These are phyloP conservation scores for Aspidoscelis tigris DNA, from an alignment of 2,113 vertebrate species.

Conservation along the genomic window DNA sequence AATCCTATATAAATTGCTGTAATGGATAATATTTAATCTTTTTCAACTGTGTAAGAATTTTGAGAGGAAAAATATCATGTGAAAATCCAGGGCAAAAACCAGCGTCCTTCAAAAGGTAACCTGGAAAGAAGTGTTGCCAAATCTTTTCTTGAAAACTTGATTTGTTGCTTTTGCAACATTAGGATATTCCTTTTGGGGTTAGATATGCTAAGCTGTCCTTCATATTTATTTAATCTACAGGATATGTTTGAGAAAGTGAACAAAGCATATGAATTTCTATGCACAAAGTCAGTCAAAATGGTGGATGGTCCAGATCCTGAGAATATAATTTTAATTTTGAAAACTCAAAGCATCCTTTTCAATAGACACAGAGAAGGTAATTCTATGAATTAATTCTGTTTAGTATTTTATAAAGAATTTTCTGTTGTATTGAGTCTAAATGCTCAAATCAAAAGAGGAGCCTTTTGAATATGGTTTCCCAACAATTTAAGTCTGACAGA, in stretches of 20 bases:
- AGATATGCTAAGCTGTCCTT: not conserved
- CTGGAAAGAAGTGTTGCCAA: not conserved
- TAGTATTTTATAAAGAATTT: not conserved
- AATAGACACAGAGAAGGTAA: slow-evolving; percentile 93
- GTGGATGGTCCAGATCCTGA: slow-evolving; percentile 96
- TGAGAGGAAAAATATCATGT: not conserved
- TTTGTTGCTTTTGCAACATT: slow-evolving; percentile 7
- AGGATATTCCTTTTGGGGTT: slow-evolving; percentile 2
- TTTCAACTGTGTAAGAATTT: not conserved
- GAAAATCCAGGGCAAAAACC: not conserved
- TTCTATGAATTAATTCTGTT: not conserved
- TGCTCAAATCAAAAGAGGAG: not conserved
- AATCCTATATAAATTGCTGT: too few relatives aligned
- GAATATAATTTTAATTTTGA: slow-evolving; percentile 98
- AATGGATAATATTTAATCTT: too few relatives aligned
- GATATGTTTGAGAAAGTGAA: slow-evolving; percentile 99
- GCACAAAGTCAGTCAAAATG: slow-evolving; percentile 92
- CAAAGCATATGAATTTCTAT: slow-evolving; percentile 98
- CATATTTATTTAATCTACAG: slow-evolving; percentile 69
- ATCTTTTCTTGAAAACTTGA: not conserved
- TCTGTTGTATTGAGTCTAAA: not conserved
- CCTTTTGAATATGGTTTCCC: not conserved
- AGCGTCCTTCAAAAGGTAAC: not conserved
- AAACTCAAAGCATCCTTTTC: slow-evolving; percentile 98
- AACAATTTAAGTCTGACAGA: not conserved